Conservation (phyloP, 2,888 invertebrate species). For the Drosophila aldrichi region DNA sequence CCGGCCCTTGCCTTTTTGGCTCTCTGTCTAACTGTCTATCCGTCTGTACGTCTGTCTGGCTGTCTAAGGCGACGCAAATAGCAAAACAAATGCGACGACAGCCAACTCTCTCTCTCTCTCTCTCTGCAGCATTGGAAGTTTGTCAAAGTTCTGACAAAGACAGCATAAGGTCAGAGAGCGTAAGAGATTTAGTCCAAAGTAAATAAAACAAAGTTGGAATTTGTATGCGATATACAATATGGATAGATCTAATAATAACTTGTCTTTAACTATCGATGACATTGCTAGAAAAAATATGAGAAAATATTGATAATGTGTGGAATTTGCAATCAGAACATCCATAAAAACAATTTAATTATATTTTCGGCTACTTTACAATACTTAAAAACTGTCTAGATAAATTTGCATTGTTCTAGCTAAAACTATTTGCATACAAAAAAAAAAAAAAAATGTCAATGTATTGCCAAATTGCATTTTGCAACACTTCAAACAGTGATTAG, state of each 20-base stretch:
- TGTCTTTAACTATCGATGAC: not conserved
- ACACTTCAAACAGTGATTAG: too few relatives aligned
- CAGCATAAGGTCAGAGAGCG: not conserved
- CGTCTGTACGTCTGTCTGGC: slow-evolving; percentile 25
- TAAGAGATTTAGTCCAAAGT: not conserved
- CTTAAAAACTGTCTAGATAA: not conserved
- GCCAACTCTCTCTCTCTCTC: too few relatives aligned
- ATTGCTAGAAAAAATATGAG: too few relatives aligned
- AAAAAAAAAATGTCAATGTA: too few relatives aligned
- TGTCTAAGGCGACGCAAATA: slow-evolving; percentile 3
- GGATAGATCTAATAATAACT: not conserved
- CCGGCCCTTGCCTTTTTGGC: slow-evolving; percentile 25
- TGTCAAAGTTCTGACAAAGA: slow-evolving; percentile 3
- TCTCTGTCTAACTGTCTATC: slow-evolving; percentile 23
- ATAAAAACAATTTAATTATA: not conserved
- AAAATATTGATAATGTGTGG: not conserved
- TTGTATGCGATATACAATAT: not conserved
- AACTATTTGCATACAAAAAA: too few relatives aligned
- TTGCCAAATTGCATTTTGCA: too few relatives aligned
- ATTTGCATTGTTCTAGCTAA: not conserved
- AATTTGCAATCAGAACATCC: not conserved
- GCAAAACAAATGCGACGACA: slow-evolving; percentile 11
- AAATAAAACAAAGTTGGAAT: not conserved
- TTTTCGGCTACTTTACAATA: not conserved
- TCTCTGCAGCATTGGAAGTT: slow-evolving; percentile 1